phyloP scores from a whole-genome alignment of 2,113 vertebrate species.

The Pholis gunnellus region DNA sequence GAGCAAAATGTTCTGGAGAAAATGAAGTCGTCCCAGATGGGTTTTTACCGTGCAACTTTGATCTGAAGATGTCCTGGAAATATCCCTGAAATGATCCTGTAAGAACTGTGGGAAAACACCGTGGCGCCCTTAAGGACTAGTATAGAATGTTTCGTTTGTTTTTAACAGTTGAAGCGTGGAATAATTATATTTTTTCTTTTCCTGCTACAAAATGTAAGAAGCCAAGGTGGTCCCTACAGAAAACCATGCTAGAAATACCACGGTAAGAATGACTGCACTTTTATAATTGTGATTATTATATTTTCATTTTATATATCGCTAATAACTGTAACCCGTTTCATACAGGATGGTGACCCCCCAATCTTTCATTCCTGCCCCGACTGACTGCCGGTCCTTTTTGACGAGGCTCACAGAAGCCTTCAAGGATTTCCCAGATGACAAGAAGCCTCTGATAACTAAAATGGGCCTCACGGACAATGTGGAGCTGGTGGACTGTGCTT shows the following conservation, averaged over 20 bases:
- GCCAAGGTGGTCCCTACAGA: conserved; percentile 31
- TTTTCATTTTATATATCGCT: neutral
- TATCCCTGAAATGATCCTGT: neutral
- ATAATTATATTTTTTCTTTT: neutral
- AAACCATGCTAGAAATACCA: conserved; percentile 57
- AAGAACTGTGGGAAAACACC: neutral
- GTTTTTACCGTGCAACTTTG: neutral
- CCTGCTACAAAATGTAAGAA: conserved; percentile 16
- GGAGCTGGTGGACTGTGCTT: conserved; percentile 47
- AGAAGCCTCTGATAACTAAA: conserved; percentile 59
- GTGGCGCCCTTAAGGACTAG: neutral
- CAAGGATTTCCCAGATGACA: conserved; percentile 41
- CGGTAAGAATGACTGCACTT: conserved; percentile 37
- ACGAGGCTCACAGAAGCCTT: conserved; percentile 49
- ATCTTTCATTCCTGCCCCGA: neutral
- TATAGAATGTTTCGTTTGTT: neutral
- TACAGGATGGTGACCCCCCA: conserved; percentile 36
- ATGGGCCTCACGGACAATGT: conserved; percentile 39
- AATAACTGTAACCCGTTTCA: neutral
- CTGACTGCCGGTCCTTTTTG: conserved; percentile 26
- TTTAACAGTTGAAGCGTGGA: neutral
- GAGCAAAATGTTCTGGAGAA: neutral
- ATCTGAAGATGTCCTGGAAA: neutral
- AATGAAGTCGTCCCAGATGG: too few relatives aligned
- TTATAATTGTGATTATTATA: neutral